A percentile compares a stretch with the other conserved stretches of the same genome.
Conservation (phyloP, 2,797 vertebrate genomes). For the Intellagama lesueurii region DNA sequence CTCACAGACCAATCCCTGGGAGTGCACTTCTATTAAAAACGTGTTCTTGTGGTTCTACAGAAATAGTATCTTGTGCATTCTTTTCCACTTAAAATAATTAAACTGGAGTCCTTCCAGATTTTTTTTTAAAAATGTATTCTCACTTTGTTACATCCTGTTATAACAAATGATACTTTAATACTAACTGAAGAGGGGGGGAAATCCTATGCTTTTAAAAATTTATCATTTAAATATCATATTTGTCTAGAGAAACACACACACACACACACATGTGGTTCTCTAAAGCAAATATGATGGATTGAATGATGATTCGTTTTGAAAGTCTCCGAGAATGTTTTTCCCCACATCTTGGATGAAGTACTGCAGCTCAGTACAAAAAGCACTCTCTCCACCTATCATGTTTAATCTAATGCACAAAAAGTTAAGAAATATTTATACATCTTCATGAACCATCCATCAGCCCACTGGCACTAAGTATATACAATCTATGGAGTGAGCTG, state of each 20-base stretch:
- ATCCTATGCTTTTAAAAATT: too few relatives aligned
- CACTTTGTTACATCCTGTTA: neutral
- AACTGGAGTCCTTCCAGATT: conserved; percentile 34
- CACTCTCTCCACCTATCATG: conserved; percentile 38
- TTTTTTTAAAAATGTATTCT: conserved; percentile 12
- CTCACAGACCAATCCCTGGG: conserved; percentile 71
- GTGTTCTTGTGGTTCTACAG: conserved; percentile 44
- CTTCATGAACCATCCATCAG: conserved; percentile 60
- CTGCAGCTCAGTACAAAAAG: conserved; percentile 27
- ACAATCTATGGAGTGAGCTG: conserved; percentile 51
- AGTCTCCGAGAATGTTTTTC: conserved; percentile 35
- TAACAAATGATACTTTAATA: conserved; percentile 43
- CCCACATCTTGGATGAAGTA: neutral
- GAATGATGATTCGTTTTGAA: conserved; percentile 24
- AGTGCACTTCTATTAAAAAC: conserved; percentile 69
- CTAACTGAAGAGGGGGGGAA: neutral
- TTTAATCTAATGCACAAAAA: conserved; percentile 59
- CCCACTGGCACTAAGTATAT: conserved; percentile 53
- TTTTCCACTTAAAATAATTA: conserved; percentile 61
- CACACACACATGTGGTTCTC: neutral
- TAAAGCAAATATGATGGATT: neutral
- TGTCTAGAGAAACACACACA: too few relatives aligned
- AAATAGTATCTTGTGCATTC: conserved; percentile 69
- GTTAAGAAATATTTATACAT: conserved; percentile 61
- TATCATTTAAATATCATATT: neutral